Base-by-base conservation (phyloP, 2,797 vertebrate genomes). In the Natrix natrix region DNA sequence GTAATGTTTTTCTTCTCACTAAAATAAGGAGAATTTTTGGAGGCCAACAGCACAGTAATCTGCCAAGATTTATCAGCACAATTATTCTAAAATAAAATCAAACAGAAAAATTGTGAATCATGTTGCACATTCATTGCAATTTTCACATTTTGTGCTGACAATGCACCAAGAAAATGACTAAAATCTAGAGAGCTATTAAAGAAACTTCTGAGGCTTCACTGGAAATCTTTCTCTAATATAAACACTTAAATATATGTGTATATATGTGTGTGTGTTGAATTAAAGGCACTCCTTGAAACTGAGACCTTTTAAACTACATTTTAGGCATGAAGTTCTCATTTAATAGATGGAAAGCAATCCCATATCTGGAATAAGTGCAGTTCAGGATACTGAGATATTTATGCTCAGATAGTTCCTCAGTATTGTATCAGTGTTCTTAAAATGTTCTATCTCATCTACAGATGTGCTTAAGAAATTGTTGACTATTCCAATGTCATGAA, bases 101-200 rank as follows among this genome's bases (percentile, higher is more conserved):
- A 96, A 96, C 93, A 96, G 96, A 96, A 95, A 95, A 95, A 95
- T 96, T 97, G 93, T 93, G 94, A 97, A 96, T 96, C 96, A 95
- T 96, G 94, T 96, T 95, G 93, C 96, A 93, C 92, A 94, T 94
- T 95, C 95, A 93, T 92, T 96, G 96, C 95, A 97, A 95, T 97
- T 97, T 96, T 88, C 94, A 90, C 94, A 92, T 94, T 95, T 97
- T 96, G 93, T 96, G 93, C 94, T 97, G 96, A 97, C 90, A 94
- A 66, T 0, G 12, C 95, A 95, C 92, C 95, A 90, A 17, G 66
- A 90, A 91, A 56, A 89, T 94, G 92, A 93, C 1, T 93, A 91
- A 94, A 95, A 96, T 96, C 95, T 95, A 96, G 92, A 94, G 94
- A 94, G 93, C 92, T 96, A 96, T 86, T 93, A 92, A 63, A 63